Conservation (phyloP, 1,140 invertebrate genomes). For the Harlomillsia oculata region DNA sequence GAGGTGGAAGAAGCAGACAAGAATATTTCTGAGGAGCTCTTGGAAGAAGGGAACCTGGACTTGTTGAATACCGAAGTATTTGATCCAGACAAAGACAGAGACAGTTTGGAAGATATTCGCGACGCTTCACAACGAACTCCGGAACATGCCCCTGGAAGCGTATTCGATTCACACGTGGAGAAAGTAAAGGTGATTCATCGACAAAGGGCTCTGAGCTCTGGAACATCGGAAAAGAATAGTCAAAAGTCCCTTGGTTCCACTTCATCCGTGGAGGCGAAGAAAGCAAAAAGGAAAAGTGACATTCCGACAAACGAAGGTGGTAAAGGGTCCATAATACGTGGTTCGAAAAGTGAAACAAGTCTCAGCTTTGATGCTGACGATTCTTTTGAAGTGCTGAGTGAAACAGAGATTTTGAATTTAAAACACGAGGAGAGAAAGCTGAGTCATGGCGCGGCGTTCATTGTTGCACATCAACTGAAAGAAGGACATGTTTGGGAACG, state of each 20-base stretch:
- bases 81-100: constrained; percentile 33
- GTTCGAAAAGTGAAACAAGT: constrained; percentile 80
- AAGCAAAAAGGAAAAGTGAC: constrained; percentile 37
- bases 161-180: constrained; percentile 4
- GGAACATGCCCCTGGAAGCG: not conserved
- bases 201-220: constrained; percentile 22
- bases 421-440: constrained; percentile 29
- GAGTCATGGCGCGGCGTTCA: constrained; percentile 12
- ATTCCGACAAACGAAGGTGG: constrained; percentile 28
- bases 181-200: constrained; percentile 22
- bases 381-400: constrained; percentile 72
- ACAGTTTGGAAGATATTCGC: constrained; percentile 18
- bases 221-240: constrained; percentile 5
- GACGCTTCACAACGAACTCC: not conserved
- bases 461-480: constrained; percentile 15
- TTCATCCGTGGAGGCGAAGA: constrained; percentile 4
- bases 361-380: constrained; percentile 54
- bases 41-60: not conserved
- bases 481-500: constrained; percentile 79
- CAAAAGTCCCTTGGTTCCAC: constrained; percentile 1
- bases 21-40: not conserved
- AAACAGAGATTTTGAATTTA: constrained; percentile 43
- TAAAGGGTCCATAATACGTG: constrained; percentile 32
- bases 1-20: not conserved
- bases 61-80: constrained; percentile 20